Evolutionary conservation across 2,113 vertebrate genomes (phyloP), one percentile per base, ranked within the genome.

Genomic region (Odobenus rosmarus): DNA sequence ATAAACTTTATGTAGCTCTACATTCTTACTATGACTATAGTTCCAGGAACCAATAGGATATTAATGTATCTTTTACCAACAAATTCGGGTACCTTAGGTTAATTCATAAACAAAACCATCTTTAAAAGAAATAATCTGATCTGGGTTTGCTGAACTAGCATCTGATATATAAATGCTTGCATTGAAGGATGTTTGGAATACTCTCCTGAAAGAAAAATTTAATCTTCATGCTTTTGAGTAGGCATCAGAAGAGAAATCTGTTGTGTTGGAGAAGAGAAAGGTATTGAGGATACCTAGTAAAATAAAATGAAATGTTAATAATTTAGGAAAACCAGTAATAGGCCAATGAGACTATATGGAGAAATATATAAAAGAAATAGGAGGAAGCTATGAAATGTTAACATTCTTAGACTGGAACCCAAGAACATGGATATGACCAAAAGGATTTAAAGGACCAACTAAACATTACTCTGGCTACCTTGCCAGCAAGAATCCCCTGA

Each of bases 341-440:
- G 42, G 23, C 42, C 12, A 46, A 85, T 59, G 64, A 76, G 62
- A 26, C 28, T 21, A 3, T 53, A 31, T 76, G 33, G 82, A 53
- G 86, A 97, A 93, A 82, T 55, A 67, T 28, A 94, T 51, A 85
- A 91, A 90, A 85, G 61, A 85, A 93, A 90, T 55, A 88, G n/a
- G 59, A 82, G 57, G 39, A 57, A 91, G 57, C 13, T 77, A 39
- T n/a, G n/a, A 96, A 87, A 69, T 57, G 19, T 59, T 91, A 72
- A 72, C 36, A 28, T 83, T 83, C 67, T 94, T 86, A 83, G 39
- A 36, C 10, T 85, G 15, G 31, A 21, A 72, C 5, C 39, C 83
- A 86, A 94, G 28, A 79, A 74, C 14, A 19, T 24, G 28, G n/a
- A 77, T 71, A 49, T 59, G 39, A 96, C 51, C 53, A 36, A 83